Evolutionary conservation across 2,888 invertebrate species (phyloP), one percentile per base, ranked within the genome.

Genomic region (Sicus ferrugineus): DNA sequence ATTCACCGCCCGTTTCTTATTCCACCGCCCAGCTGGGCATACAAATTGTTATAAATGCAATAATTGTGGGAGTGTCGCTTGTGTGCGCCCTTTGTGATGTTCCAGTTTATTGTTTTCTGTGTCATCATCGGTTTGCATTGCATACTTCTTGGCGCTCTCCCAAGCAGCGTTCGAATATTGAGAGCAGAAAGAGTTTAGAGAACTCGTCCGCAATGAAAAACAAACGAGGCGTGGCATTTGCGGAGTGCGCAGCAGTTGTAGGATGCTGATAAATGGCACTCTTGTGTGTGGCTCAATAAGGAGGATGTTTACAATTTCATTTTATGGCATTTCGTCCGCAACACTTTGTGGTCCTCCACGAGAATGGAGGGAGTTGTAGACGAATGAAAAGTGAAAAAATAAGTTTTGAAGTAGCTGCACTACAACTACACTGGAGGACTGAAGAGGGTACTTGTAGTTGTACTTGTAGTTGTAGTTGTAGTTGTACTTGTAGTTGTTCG

Each of bases 111-210:
- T 42, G 62, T 56, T 28, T 52, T 52, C 74, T 72, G 72, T 71
- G 68, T n/a, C n/a, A n/a, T n/a, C n/a, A 69, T 73, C 75, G 76
- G 73, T 75, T 73, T 72, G 73, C 77, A 75, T 71, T 73, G 67
- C 73, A 74, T 74, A 72, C 67, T 75, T 76, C 77, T 78, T 78
- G 80, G 78, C 77, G 69, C 72, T 67, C 75, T 74, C 75, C 75
- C 79, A 77, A 77, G 42, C n/a, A 42, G n/a, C 11, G 42, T n/a
- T 42, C 11, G 16, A 16, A 9, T 16, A 42, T 9, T 9, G 14
- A 42, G 42, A 14, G 4, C 34, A 34, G 7, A 34, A 14, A 34
- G 9, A 34, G 7, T n/a, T n/a, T n/a, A n/a, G 11, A 7, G 16
- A n/a, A 42, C 42, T n/a, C n/a, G 5, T 7, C 5, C 42, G n/a